Evolutionary conservation across 2,888 invertebrate genomes (phyloP).

Genomic region (Synergus gifuensis): DNA sequence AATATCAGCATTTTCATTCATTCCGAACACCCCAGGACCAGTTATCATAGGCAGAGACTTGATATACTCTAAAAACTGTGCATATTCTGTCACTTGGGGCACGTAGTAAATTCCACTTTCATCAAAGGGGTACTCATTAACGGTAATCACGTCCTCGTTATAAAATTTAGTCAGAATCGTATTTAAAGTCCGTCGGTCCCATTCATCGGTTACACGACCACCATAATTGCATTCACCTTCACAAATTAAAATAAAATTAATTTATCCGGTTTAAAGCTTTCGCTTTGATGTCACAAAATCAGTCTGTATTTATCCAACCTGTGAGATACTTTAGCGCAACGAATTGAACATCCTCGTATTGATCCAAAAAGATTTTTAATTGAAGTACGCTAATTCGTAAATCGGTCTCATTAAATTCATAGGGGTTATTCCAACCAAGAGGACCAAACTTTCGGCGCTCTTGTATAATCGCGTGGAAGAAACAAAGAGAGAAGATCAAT

Average conservation of each 20-base stretch:
- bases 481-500: conserved; percentile 91
- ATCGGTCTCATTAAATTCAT: conserved; percentile 98
- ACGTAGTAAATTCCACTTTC: conserved; percentile 83
- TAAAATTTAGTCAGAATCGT: conserved; percentile 92
- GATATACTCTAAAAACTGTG: conserved; percentile 84
- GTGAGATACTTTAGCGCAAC: conserved; percentile 94
- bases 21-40: conserved; percentile 91
- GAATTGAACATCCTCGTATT: conserved; percentile 90
- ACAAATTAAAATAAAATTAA: conserved; percentile 47
- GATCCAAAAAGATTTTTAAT: conserved; percentile 91
- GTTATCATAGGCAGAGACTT: conserved; percentile 87
- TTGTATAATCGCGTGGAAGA: conserved; percentile 95
- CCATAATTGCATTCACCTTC: conserved; percentile 97
- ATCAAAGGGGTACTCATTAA: conserved; percentile 74
- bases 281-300: conserved; percentile 24
- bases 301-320: conserved; percentile 58
- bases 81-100: conserved; percentile 86
- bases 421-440: conserved; percentile 96
- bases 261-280: conserved; percentile 6
- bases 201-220: conserved; percentile 96
- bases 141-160: conserved; percentile 83
- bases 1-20: conserved; percentile 95
- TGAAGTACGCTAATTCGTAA: conserved; percentile 93
- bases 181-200: conserved; percentile 93
- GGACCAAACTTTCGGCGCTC: conserved; percentile 95